These are phyloP conservation scores for Antennarius maculatus DNA, from an alignment of 2,797 vertebrate species.

Conservation along the genomic window DNA sequence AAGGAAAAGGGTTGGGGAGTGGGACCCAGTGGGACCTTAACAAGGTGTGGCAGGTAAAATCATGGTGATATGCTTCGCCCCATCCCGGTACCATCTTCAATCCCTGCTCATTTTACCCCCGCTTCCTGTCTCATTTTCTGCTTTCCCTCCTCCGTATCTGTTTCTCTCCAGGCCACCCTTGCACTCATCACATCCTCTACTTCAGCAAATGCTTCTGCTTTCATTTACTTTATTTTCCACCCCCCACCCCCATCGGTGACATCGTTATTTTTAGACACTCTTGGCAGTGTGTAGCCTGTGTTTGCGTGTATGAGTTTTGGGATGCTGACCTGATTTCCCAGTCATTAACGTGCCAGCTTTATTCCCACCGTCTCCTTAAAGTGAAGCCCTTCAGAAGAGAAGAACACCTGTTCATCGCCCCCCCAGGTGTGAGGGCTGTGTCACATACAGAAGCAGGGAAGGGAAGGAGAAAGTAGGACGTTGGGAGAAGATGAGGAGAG, in stretches of 20 bases:
- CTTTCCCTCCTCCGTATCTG: conserved; percentile 26
- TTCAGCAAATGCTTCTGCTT: conserved; percentile 58
- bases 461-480: not conserved
- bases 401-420: conserved; percentile 61
- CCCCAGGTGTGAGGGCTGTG: conserved; percentile 18
- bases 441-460: conserved; percentile 17
- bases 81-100: conserved; percentile 20
- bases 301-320: conserved; percentile 43
- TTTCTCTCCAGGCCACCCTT: conserved; percentile 44
- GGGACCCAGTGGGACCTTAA: conserved; percentile 52
- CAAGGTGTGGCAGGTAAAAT: conserved; percentile 64
- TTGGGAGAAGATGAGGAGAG: conserved; percentile 20
- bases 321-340: conserved; percentile 67
- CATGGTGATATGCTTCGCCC: conserved; percentile 29
- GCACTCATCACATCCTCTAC: conserved; percentile 48
- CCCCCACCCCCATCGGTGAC: conserved; percentile 45
- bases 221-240: conserved; percentile 64
- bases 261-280: conserved; percentile 66
- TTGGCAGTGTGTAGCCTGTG: conserved; percentile 32
- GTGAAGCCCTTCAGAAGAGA: conserved; percentile 34
- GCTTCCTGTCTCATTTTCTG: conserved; percentile 12
- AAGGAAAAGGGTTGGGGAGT: not conserved
- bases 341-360: conserved; percentile 51
- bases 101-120: conserved; percentile 9
- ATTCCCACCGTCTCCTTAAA: conserved; percentile 45